phyloP scores from a whole-genome alignment of 2,113 vertebrate species.

The Festucalex cinctus region DNA sequence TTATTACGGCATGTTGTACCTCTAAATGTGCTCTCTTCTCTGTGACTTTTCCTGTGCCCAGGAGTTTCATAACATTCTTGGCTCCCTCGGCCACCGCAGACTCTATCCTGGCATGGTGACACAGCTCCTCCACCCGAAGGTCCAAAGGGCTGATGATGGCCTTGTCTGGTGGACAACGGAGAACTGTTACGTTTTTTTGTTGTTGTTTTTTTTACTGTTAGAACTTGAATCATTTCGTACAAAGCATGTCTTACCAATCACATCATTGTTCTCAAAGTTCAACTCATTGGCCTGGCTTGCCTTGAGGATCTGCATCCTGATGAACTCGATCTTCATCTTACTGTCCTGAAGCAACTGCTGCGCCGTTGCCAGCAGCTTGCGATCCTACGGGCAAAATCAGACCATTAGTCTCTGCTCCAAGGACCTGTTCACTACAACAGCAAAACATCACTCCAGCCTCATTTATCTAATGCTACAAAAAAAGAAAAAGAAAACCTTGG shows the following conservation, averaged over 20 bases:
- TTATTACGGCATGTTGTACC: slow-evolving; percentile 45
- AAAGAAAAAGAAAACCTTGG: too few relatives aligned
- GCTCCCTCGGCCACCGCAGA: slow-evolving; percentile 97
- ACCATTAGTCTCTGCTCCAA: background rate
- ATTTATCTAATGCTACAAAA: background rate
- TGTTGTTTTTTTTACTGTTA: background rate
- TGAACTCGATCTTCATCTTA: slow-evolving; percentile 98
- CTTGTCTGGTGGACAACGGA: slow-evolving; percentile 78
- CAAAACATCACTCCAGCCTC: background rate
- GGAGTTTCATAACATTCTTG: slow-evolving; percentile 98
- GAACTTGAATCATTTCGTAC: background rate
- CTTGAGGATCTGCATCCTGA: slow-evolving; percentile 99
- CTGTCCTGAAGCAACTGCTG: slow-evolving; percentile 99
- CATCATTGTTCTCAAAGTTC: slow-evolving; percentile 91
- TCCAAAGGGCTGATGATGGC: slow-evolving; percentile 97
- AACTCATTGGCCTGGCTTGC: slow-evolving; percentile 91
- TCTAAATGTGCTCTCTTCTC: slow-evolving; percentile 97
- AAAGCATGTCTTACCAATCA: slow-evolving; percentile 62
- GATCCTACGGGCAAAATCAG: slow-evolving; percentile 74
- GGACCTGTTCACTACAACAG: background rate
- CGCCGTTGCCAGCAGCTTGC: slow-evolving; percentile 93
- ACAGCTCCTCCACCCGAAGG: slow-evolving; percentile 94
- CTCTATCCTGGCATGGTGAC: slow-evolving; percentile 97
- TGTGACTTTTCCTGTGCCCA: slow-evolving; percentile 93
- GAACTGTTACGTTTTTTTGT: too few relatives aligned